These are phyloP conservation scores for Mastigias papua DNA, from an alignment of 30 jellyfish, hydroid and myxozoan genomes.

Conservation along the genomic window DNA sequence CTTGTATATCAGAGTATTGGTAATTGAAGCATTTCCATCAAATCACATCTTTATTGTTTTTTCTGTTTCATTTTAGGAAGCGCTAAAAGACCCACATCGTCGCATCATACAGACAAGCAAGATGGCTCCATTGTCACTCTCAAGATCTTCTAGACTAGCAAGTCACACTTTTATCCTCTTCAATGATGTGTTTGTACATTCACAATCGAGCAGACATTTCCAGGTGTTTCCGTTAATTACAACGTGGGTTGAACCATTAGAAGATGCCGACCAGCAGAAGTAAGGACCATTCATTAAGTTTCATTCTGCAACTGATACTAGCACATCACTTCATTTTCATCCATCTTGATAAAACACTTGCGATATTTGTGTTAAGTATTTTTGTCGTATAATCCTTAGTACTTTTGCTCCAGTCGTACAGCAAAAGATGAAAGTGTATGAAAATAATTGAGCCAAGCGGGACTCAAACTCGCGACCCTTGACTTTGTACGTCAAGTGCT, in stretches of 20 bases:
- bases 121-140: constrained; percentile 73
- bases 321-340: no score
- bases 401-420: no score
- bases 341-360: no score
- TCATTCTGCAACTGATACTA: no score
- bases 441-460: no score
- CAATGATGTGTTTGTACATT: constrained; percentile 94
- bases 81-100: constrained; percentile 91
- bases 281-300: constrained; percentile 51
- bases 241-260: constrained; percentile 96
- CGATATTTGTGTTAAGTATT: no score
- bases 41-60: not conserved
- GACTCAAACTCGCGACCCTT: no score
- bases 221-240: constrained; percentile 97
- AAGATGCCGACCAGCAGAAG: constrained; percentile 81
- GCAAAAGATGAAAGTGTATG: no score
- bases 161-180: constrained; percentile 86
- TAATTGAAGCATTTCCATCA: not conserved
- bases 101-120: constrained; percentile 87
- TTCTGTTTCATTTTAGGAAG: constrained; percentile 62
- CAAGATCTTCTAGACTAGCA: constrained; percentile 92
- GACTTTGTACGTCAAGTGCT: no score
- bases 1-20: not conserved
- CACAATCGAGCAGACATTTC: constrained; percentile 91
- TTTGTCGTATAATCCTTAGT: no score